Base-by-base conservation (phyloP, 2,888 invertebrate genomes). In the Palloptera scutellata region DNA sequence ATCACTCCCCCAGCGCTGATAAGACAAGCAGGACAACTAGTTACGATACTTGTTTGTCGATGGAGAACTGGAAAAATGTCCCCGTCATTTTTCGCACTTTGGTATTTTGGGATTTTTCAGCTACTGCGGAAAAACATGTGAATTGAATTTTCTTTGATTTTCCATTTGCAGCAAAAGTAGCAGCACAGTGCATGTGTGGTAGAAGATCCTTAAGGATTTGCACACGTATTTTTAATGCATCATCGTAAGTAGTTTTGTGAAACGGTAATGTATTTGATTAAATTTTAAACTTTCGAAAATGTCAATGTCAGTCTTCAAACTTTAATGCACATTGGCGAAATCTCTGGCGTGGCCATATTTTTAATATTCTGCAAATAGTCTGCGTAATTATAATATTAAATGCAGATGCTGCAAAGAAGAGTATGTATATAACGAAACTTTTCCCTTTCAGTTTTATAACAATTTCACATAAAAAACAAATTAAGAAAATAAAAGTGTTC, bases 341-440 rank as follows among this genome's bases (percentile, higher is more conserved):
- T 30, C 30, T 30, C 30, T 30, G 30, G 6, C 6, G 30, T 30
- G 30, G 30, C 6, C 30, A 30, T 30, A 30, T 6, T 30, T 30
- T 30, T 30, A 30, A 30, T 30, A n/a, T 10, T 20, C 30, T 52
- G 67, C 52, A 71, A 73, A 71, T 69, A 71, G 72, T 73, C 71
- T 72, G 64, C 66, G 68, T 70, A 74, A 73, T 73, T 74, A 74
- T 72, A 71, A 74, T 73, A 73, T 73, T 72, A 68, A 73, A 74
- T 74, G 73, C 74, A 74, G 72, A 72, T 74, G 74, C 68, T 70
- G 72, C 72, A 69, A 52, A 70, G 69, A 63, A 19, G n/a, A 59
- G 68, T 66, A 59, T 57, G 66, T 61, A 51, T 17, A 54, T 58
- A 68, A 57, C 55, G 64, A 58, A 63, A 68, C 66, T 64, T 60